Evolutionary conservation across 2,797 vertebrate genomes (phyloP), one percentile per base, ranked within the genome.

Genomic region (Iguana delicatissima): DNA sequence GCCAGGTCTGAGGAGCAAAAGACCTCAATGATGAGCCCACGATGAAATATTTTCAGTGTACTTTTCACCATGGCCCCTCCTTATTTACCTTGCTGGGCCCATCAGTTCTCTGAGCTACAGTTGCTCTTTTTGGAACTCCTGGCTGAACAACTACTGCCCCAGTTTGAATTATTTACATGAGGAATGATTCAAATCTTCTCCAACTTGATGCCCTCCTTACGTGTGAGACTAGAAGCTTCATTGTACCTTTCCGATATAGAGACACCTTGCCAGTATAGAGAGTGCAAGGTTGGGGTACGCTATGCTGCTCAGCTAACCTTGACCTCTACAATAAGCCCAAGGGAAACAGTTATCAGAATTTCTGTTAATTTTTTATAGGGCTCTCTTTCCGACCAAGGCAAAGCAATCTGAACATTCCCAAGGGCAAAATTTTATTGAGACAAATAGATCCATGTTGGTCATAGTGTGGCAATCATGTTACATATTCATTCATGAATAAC

Each of bases 391-490:
- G 46, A 73, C 1, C 2, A 59, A 90, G 22, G 24, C 6, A 77
- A 24, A 69, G 1, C 42, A 79, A 62, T 81, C 76, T 20, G 55
- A 0, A 14, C 24, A 3, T 4, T 6, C 0, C 29, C 18, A 90
- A 38, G 73, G 8, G 32, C 20, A 90, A 35, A 84, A 69, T 24
- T 0, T 29, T n/a, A 73, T 10, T 16, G 62, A 87, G 67, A 69
- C 35, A 90, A 26, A 2, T 35, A 2, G 14, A n/a, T 89, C 79
- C 0, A 0, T 92, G 74, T 8, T 79, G 64, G 86, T 18, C 55
- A 86, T 67, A 86, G 89, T 89, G 69, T 93, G 50, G 86, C n/a
- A 90, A 76, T 76, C 20, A 9, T 90, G 89, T 91, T 82, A 86
- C 72, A 92, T 0, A 80, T 7, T 18, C 55, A 0, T 32, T 84